Conservation (phyloP, 92 coral and sea anemone species). For the Porites lobata region DNA sequence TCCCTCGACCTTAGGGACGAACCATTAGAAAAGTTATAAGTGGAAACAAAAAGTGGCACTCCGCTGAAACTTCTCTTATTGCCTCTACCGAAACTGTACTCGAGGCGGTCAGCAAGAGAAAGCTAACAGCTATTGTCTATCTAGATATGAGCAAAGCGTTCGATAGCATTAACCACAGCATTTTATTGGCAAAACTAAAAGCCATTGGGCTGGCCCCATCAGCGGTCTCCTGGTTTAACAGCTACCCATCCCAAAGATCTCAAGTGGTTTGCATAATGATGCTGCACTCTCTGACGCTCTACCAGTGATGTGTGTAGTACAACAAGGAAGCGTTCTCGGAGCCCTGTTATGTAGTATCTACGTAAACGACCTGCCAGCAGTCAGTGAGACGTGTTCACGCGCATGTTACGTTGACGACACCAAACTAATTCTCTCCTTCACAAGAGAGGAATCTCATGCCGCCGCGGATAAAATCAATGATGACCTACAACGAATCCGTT, state of each 20-base stretch:
- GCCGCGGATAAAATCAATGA: neutral
- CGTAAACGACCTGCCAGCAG: constrained; percentile 23
- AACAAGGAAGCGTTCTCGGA: constrained; percentile 55
- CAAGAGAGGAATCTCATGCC: neutral
- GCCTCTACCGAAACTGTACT: neutral
- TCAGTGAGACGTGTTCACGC: neutral
- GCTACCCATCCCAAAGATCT: neutral
- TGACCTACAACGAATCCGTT: no score
- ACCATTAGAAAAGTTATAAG: neutral
- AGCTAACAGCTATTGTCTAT: neutral
- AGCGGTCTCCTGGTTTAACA: constrained; percentile 40
- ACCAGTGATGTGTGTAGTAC: constrained; percentile 44
- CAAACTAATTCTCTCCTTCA: constrained; percentile 22
- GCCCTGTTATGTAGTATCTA: constrained; percentile 15
- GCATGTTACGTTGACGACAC: constrained; percentile 31
- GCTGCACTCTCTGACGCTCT: constrained; percentile 17
- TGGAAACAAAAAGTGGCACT: constrained; percentile 59
- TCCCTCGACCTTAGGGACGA: no score
- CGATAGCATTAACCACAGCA: constrained; percentile 48
- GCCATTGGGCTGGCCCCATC: constrained; percentile 53
- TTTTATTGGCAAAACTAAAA: constrained; percentile 40
- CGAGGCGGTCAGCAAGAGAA: no score
- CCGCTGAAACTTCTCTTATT: constrained; percentile 44
- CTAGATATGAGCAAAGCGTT: constrained; percentile 63
- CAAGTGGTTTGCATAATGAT: constrained; percentile 47